Percentiles rank a stretch among this genome's conserved stretches.
These are phyloP conservation scores for Xanthostigma xanthostigma DNA, from an alignment of 2,888 invertebrate genomes.

Conservation along the genomic window DNA sequence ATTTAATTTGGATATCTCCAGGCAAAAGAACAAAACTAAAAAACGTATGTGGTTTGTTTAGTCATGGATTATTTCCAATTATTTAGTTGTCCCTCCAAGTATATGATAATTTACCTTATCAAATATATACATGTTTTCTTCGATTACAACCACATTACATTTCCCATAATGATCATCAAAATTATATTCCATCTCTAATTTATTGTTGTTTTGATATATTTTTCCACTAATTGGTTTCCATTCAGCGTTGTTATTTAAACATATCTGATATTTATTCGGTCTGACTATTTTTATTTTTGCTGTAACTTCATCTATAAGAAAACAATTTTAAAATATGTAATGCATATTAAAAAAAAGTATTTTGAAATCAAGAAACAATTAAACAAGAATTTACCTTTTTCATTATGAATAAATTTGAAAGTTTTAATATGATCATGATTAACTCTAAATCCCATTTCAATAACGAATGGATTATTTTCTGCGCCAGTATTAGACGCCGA, in stretches of 20 bases:
- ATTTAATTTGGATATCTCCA: too few species aligned
- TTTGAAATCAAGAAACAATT: not conserved
- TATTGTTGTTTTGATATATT: slow-evolving; percentile 25
- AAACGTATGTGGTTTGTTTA: not conserved
- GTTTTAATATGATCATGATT: slow-evolving; percentile 44
- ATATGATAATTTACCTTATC: slow-evolving; percentile 32
- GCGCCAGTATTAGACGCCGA: slow-evolving; percentile 21
- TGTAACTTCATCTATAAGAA: slow-evolving; percentile 34
- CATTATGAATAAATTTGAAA: slow-evolving; percentile 44
- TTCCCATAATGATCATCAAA: slow-evolving; percentile 38
- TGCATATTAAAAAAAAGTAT: too few species aligned
- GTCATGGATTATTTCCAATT: slow-evolving; percentile 1
- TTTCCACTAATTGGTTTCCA: slow-evolving; percentile 38
- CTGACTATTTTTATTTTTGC: slow-evolving; percentile 41
- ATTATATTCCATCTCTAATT: slow-evolving; percentile 31
- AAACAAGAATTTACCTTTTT: slow-evolving; percentile 32
- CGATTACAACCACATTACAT: slow-evolving; percentile 39
- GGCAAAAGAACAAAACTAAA: too few species aligned
- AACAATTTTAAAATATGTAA: not conserved
- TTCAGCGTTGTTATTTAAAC: slow-evolving; percentile 32
- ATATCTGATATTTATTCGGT: slow-evolving; percentile 30
- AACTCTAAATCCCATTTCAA: slow-evolving; percentile 41
- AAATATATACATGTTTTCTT: slow-evolving; percentile 46
- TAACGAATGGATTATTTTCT: slow-evolving; percentile 42
- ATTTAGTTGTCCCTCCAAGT: not conserved